phyloP scores from a whole-genome alignment of 2,888 invertebrate species.

The Linnaemya vulpina region DNA sequence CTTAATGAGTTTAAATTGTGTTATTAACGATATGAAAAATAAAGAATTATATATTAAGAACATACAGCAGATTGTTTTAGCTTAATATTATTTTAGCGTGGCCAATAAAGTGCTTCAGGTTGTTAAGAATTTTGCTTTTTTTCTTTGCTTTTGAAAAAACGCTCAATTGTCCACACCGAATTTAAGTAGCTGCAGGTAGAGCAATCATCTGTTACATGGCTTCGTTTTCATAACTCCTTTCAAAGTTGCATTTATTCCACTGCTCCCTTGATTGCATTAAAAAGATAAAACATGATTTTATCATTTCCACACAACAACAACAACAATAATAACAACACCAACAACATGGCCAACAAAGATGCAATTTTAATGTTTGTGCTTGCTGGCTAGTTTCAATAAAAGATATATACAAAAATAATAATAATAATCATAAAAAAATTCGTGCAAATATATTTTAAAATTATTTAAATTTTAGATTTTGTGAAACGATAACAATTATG shows the following conservation, averaged over 20 bases:
- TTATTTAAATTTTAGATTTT: constrained; percentile 63
- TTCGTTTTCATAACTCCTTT: constrained; percentile 1
- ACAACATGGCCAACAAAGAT: too few relatives aligned
- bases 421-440: neutral
- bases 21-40: neutral
- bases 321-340: neutral
- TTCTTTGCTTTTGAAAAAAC: too few relatives aligned
- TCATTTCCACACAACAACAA: constrained; percentile 21
- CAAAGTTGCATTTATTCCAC: constrained; percentile 29
- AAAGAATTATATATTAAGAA: too few relatives aligned
- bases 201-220: constrained; percentile 7
- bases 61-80: neutral
- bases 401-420: neutral
- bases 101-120: constrained; percentile 15
- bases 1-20: constrained; percentile 28
- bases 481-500: constrained; percentile 48
- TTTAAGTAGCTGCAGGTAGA: constrained; percentile 1
- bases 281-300: constrained; percentile 59
- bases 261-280: constrained; percentile 33
- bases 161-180: neutral
- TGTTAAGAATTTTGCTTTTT: neutral
- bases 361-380: constrained; percentile 1
- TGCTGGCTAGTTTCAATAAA: neutral
- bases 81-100: neutral
- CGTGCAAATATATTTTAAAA: constrained; percentile 43